A percentile compares a stretch with the other conserved stretches of the same genome.
Conservation (phyloP, 2,113 vertebrate species). For the Neofelis nebulosa region DNA sequence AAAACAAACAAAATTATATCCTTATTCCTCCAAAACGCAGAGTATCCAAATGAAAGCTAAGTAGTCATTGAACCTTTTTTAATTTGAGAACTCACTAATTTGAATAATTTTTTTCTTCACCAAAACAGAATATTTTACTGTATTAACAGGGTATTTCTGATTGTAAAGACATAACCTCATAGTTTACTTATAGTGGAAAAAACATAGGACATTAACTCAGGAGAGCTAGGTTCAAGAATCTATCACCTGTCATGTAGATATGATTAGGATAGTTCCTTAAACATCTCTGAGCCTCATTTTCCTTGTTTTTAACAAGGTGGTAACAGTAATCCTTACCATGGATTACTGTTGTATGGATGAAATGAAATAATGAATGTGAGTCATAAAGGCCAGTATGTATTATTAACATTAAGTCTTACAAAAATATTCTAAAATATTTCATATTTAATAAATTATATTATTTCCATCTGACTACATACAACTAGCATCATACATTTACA, state of each 20-base stretch:
- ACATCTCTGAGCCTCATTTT: neutral
- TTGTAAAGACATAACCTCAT: neutral
- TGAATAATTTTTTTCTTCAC: slow-evolving; percentile 25
- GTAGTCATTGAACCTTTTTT: neutral
- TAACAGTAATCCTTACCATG: neutral
- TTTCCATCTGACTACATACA: neutral
- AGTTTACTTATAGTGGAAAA: slow-evolving; percentile 2
- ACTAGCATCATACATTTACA: neutral
- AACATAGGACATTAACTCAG: neutral
- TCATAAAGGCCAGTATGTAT: neutral
- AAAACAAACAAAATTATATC: neutral
- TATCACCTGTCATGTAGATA: neutral
- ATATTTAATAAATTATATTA: neutral
- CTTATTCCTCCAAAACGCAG: neutral
- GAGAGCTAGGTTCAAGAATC: neutral
- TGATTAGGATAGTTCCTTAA: neutral
- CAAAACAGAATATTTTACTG: slow-evolving; percentile 16
- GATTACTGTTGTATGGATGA: neutral
- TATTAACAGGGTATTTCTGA: slow-evolving; percentile 22
- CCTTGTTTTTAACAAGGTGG: neutral
- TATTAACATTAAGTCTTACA: neutral
- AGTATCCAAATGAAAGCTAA: slow-evolving; percentile 5
- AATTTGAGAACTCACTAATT: neutral
- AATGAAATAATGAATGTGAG: neutral
- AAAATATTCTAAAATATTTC: slow-evolving; percentile 32